Evolutionary conservation across 2,888 invertebrate species (phyloP).

Genomic region (Aleiodes alternator): DNA sequence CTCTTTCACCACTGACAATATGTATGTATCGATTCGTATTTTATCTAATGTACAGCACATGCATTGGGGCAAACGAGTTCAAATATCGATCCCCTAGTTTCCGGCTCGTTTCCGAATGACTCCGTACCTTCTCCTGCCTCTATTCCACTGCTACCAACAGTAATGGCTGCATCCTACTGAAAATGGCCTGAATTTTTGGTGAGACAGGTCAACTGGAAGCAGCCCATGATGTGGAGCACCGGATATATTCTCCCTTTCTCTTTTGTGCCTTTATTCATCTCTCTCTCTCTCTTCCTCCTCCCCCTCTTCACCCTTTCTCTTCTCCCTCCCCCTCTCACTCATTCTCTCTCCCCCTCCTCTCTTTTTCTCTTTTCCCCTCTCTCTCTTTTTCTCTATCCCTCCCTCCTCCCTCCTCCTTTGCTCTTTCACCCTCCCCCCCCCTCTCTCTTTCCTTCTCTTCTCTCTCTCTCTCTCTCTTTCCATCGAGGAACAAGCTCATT

Average conservation of each 20-base stretch:
- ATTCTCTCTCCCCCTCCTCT: too few species aligned
- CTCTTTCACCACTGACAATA: background rate
- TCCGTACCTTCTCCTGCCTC: constrained; percentile 29
- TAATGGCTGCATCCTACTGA: constrained; percentile 34
- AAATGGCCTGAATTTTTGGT: constrained; percentile 60
- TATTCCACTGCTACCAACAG: background rate
- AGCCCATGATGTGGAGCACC: constrained; percentile 38
- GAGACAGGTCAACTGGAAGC: constrained; percentile 62
- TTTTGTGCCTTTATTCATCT: constrained; percentile 26
- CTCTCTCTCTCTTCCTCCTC: background rate
- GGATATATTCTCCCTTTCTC: constrained; percentile 53
- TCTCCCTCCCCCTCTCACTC: too few species aligned
- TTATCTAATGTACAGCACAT: constrained; percentile 29
- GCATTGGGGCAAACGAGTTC: constrained; percentile 44
- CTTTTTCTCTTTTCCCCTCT: too few species aligned
- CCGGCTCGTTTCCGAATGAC: constrained; percentile 54
- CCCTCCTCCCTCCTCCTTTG: too few species aligned
- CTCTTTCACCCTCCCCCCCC: too few species aligned
- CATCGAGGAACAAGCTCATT: constrained; percentile 32
- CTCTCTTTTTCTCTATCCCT: too few species aligned
- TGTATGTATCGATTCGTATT: constrained; percentile 22
- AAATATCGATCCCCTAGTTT: constrained; percentile 55
- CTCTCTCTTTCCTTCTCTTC: background rate
- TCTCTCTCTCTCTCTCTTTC: constrained; percentile 17
- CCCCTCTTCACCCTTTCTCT: too few species aligned